Evolutionary conservation across 1,140 invertebrate genomes (phyloP).

Genomic region (Apis florea): DNA sequence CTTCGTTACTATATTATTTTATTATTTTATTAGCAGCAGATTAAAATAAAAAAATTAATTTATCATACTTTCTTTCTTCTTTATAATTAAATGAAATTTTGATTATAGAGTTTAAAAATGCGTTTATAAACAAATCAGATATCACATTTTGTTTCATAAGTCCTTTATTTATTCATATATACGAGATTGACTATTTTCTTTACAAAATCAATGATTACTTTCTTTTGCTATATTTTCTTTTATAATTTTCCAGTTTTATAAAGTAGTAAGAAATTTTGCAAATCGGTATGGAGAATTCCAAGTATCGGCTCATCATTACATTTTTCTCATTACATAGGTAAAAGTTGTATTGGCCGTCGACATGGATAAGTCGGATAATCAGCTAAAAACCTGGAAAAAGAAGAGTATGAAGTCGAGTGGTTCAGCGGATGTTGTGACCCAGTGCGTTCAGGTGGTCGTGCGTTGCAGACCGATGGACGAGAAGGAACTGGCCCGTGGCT

Average conservation of each 20-base stretch:
- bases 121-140: not conserved
- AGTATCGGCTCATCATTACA: not conserved
- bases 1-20: too few species aligned
- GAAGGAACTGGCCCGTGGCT: conserved; percentile 86
- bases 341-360: conserved; percentile 2
- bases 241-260: not conserved
- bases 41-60: too few species aligned
- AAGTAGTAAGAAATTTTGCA: not conserved
- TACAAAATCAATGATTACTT: not conserved
- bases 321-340: conserved; percentile 31
- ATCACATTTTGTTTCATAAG: too few species aligned
- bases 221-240: not conserved
- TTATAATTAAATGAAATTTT: too few species aligned
- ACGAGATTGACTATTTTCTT: too few species aligned
- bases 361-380: conserved; percentile 74
- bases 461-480: conserved; percentile 93
- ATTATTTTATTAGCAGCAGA: too few species aligned
- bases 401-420: conserved; percentile 60
- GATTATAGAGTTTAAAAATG: too few species aligned
- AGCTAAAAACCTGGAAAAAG: conserved; percentile 68
- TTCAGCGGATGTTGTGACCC: conserved; percentile 70
- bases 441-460: conserved; percentile 90
- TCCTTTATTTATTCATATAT: not conserved
- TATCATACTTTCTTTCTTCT: too few species aligned
- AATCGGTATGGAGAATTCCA: not conserved